These are phyloP conservation scores for Eupleurogrammus muticus DNA, from an alignment of 2,797 vertebrate species.

Conservation along the genomic window DNA sequence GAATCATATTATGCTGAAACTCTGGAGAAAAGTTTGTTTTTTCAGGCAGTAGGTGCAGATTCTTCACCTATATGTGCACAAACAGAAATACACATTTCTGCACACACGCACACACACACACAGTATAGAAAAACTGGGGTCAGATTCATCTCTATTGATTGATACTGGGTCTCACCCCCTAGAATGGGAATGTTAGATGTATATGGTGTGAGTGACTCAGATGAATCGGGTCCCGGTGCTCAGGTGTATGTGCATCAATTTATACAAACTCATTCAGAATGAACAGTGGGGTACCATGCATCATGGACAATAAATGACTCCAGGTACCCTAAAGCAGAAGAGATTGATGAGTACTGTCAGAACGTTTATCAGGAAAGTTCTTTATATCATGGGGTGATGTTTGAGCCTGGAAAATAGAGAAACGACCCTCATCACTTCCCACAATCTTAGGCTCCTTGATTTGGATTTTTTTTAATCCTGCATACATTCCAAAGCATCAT, in stretches of 20 bases:
- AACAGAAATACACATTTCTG: neutral
- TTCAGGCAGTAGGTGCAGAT: neutral
- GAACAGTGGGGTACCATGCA: slow-evolving; percentile 32
- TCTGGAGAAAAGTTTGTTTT: too few relatives aligned
- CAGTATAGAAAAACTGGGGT: neutral
- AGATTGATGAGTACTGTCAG: slow-evolving; percentile 58
- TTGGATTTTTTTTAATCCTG: neutral
- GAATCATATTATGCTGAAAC: slow-evolving; percentile 12
- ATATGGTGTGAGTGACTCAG: slow-evolving; percentile 2
- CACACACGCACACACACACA: slow-evolving; percentile 10
- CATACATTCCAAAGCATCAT: slow-evolving; percentile 32
- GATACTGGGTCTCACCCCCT: slow-evolving; percentile 11
- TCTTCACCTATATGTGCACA: neutral
- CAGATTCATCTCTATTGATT: slow-evolving; percentile 32
- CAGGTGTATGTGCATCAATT: slow-evolving; percentile 17
- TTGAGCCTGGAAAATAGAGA: slow-evolving; percentile 6
- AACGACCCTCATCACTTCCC: slow-evolving; percentile 17
- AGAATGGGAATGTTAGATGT: slow-evolving; percentile 17
- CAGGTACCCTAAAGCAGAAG: slow-evolving; percentile 33
- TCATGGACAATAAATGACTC: slow-evolving; percentile 55
- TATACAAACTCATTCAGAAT: slow-evolving; percentile 30
- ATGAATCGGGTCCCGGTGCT: slow-evolving; percentile 8
- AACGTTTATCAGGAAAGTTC: slow-evolving; percentile 63
- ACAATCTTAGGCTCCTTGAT: neutral
- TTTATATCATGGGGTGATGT: slow-evolving; percentile 22